Evolutionary conservation across 2,888 invertebrate genomes (phyloP), one percentile per base, ranked within the genome.

Genomic region (Nymphalis polychloros): DNA sequence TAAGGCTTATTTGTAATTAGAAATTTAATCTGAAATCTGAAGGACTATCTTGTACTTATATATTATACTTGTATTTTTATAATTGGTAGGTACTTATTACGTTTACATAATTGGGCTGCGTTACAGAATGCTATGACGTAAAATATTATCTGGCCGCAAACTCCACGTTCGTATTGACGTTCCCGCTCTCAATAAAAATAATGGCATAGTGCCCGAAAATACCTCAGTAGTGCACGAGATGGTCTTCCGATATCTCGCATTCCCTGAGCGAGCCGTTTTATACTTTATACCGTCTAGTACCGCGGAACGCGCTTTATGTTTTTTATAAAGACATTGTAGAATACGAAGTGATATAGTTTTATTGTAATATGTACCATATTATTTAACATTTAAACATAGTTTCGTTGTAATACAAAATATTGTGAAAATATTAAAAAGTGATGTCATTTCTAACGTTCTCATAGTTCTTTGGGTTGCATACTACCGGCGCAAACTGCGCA

Each of bases 141-240:
- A 53, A 20, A 31, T 31, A 35, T 55, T 55, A 31, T 55, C 31
- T 31, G 27, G 31, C 8, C 7, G 3, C 27, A 17, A 31, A 31
- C 31, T 31, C n/a, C 16, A 27, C 31, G 31, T 20, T 31, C 20
- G 27, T 10, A 55, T 50, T 69, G 69, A 70, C 67, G 69, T 70
- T 52, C 35, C 17, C 8, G 48, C 59, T 53, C 62, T 20, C 20
- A 16, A 62, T 65, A 62, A 41, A 41, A 41, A 63, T 63, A 59
- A 75, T 80, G 81, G 81, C 81, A 79, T 64, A 66, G 64, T 78
- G 81, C 81, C 81, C 76, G 72, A 78, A 78, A 75, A 52, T 74
- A 72, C 69, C 59, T 67, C 78, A 79, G 80, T 79, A 63, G 69
- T 60, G 62, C 71, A 64, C 68, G 73, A 68, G 73, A 57, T 73